A percentile compares a stretch with the other conserved stretches of the same genome.
Evolutionary conservation across 2,888 invertebrate species (phyloP).

Genomic region (Arge pagana): DNA sequence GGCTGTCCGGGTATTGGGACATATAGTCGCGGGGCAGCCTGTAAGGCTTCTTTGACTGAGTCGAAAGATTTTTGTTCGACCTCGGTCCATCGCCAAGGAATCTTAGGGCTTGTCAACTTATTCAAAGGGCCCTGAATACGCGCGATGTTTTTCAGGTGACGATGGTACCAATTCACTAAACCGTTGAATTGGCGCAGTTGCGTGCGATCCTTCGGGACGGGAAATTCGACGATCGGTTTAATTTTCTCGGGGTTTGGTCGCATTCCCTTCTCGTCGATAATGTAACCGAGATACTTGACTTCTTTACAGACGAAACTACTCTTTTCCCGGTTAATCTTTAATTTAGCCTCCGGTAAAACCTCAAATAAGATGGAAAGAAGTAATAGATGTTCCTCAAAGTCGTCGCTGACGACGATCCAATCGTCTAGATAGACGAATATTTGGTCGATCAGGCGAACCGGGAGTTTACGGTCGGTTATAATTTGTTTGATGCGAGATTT

Average conservation of each 20-base stretch:
- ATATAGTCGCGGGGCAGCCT: conserved; percentile 17
- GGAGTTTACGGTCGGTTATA: conserved; percentile 17
- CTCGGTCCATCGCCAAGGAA: conserved; percentile 29
- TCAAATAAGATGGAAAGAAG: conserved; percentile 24
- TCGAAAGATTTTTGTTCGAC: conserved; percentile 24
- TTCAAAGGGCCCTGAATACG: conserved; percentile 23
- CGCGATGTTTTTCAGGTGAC: conserved; percentile 25
- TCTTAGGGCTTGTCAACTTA: conserved; percentile 25
- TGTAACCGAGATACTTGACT: conserved; percentile 27
- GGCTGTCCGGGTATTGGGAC: conserved; percentile 23
- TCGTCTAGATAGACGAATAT: conserved; percentile 28
- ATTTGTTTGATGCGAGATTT: conserved; percentile 14
- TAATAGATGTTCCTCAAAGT: conserved; percentile 20
- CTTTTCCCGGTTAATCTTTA: conserved; percentile 21
- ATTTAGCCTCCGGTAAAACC: conserved; percentile 2
- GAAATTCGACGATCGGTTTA: conserved; percentile 24
- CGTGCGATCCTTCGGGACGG: conserved; percentile 17
- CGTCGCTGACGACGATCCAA: conserved; percentile 27
- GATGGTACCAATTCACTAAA: conserved; percentile 28
- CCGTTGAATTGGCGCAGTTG: conserved; percentile 27
- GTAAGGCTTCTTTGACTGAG: conserved; percentile 12
- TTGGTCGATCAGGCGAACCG: conserved; percentile 22
- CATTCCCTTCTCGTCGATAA: conserved; percentile 26
- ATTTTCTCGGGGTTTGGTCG: conserved; percentile 29
- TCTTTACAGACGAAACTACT: conserved; percentile 27